phyloP scores from a whole-genome alignment of 1,140 invertebrate species.

The Popillia japonica region DNA sequence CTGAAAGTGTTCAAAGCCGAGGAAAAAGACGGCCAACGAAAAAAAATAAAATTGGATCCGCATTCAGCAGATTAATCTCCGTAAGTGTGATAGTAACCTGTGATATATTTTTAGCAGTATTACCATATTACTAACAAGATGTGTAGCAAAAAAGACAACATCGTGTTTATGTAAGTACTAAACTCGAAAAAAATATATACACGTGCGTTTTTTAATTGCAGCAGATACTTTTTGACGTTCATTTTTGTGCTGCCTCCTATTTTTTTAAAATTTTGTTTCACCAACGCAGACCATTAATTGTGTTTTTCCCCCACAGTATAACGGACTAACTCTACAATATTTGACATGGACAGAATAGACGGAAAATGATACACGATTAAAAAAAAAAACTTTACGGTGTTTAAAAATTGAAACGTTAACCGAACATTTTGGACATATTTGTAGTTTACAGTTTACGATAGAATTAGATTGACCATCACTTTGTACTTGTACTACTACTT shows the following conservation, averaged over 20 bases:
- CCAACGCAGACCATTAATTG: background rate
- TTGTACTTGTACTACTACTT: background rate
- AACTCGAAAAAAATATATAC: background rate
- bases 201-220: background rate
- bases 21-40: slow-evolving; percentile 70
- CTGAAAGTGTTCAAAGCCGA: slow-evolving; percentile 91
- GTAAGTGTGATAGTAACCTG: slow-evolving; percentile 33
- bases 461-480: slow-evolving; percentile 3
- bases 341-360: slow-evolving; percentile 25
- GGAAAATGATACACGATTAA: background rate
- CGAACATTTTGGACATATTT: background rate
- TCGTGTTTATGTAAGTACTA: slow-evolving; percentile 17
- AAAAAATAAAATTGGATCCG: slow-evolving; percentile 64
- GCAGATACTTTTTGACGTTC: background rate
- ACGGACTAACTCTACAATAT: slow-evolving; percentile 24
- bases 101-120: slow-evolving; percentile 2
- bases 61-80: slow-evolving; percentile 38
- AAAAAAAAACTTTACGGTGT: background rate
- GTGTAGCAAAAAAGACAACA: background rate
- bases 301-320: slow-evolving; percentile 23
- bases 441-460: background rate
- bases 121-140: slow-evolving; percentile 19
- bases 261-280: background rate
- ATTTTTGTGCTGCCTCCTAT: background rate
- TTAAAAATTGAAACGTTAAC: background rate